Conservation (phyloP, 1,140 invertebrate genomes). For the Drosophila guanche region DNA sequence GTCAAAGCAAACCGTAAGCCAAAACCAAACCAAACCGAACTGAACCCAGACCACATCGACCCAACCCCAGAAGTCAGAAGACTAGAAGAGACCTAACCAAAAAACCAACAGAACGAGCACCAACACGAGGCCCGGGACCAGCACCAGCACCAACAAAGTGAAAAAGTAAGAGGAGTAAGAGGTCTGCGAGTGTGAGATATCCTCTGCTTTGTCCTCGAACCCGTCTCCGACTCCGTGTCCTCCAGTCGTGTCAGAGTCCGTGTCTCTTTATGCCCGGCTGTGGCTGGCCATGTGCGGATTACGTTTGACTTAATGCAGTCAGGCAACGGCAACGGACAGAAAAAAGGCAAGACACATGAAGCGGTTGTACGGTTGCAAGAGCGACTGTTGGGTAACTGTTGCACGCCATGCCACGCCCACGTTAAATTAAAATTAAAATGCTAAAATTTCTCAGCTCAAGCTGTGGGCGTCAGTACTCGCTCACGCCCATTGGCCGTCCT, state of each 20-base stretch:
- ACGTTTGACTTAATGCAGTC: slow-evolving; percentile 79
- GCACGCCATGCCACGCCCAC: slow-evolving; percentile 73
- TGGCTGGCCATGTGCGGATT: slow-evolving; percentile 78
- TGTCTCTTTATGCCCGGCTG: slow-evolving; percentile 51
- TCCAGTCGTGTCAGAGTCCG: neutral
- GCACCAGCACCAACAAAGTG: slow-evolving; percentile 65
- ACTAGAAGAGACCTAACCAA: slow-evolving; percentile 71
- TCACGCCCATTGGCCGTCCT: slow-evolving; percentile 37
- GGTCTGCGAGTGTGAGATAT: slow-evolving; percentile 35
- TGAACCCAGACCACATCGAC: slow-evolving; percentile 3
- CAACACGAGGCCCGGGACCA: slow-evolving; percentile 5
- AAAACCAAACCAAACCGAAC: slow-evolving; percentile 44
- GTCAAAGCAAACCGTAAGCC: slow-evolving; percentile 72
- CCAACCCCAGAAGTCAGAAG: slow-evolving; percentile 39
- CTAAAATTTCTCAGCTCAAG: slow-evolving; percentile 71
- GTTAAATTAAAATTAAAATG: slow-evolving; percentile 80
- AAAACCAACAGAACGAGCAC: slow-evolving; percentile 67
- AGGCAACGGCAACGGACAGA: slow-evolving; percentile 6
- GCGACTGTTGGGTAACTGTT: slow-evolving; percentile 57
- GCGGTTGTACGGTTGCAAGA: neutral
- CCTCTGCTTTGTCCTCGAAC: slow-evolving; percentile 45
- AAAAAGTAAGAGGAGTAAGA: slow-evolving; percentile 61
- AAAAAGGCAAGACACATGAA: slow-evolving; percentile 1
- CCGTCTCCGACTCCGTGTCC: neutral
- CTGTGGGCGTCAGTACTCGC: slow-evolving; percentile 56